phyloP scores from a whole-genome alignment of 2,113 vertebrate species.

The Gobiocypris rarus region DNA sequence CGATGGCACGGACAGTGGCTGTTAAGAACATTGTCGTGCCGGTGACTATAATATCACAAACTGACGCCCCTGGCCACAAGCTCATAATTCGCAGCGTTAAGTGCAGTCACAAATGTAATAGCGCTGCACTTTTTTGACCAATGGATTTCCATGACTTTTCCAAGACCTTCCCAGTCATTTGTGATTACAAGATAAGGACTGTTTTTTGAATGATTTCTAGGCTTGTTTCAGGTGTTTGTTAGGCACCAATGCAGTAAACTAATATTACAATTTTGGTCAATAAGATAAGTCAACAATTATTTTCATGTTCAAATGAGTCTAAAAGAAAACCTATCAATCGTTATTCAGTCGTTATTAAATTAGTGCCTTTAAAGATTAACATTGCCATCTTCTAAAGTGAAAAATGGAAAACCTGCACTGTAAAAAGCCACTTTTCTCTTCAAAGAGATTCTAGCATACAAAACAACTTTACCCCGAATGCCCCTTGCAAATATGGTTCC shows the following conservation, averaged over 20 bases:
- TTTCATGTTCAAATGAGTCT: too few species aligned
- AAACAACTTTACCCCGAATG: not conserved
- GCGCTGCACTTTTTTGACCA: not conserved
- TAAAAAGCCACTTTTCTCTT: not conserved
- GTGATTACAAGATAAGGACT: not conserved
- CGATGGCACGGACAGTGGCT: slow-evolving; percentile 24
- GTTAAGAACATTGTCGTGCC: slow-evolving; percentile 17
- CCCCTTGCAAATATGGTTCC: not conserved
- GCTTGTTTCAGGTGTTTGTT: not conserved
- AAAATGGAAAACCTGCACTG: too few species aligned
- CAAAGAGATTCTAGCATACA: not conserved
- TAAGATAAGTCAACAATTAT: too few species aligned
- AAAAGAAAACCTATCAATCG: too few species aligned
- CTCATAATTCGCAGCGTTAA: slow-evolving; percentile 31
- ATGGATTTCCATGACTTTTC: not conserved
- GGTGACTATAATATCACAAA: slow-evolving; percentile 32
- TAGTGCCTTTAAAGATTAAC: not conserved
- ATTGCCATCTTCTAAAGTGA: too few species aligned
- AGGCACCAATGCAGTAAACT: too few species aligned
- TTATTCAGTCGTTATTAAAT: not conserved
- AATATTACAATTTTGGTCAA: not conserved
- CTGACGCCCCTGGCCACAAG: slow-evolving; percentile 11
- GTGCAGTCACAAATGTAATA: slow-evolving; percentile 30
- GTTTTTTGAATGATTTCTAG: not conserved
- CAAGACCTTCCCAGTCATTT: not conserved